Conservation (phyloP, 2,888 invertebrate genomes). For the Drosophila melanosoma region DNA sequence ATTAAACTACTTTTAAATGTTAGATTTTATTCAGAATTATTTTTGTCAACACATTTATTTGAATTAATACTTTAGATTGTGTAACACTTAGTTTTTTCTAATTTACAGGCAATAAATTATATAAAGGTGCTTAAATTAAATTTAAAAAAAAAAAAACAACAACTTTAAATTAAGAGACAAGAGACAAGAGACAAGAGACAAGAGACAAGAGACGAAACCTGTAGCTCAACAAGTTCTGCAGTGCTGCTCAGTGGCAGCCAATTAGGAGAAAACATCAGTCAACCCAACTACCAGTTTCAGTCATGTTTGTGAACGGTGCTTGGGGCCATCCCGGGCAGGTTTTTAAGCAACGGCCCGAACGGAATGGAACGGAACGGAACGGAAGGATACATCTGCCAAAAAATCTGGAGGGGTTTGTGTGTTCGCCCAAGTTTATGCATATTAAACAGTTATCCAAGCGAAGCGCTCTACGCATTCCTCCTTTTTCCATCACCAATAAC, state of each 20-base stretch:
- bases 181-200: too few species aligned
- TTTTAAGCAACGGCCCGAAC: constrained; percentile 22
- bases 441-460: constrained; percentile 77
- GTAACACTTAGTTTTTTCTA: neutral
- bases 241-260: constrained; percentile 70
- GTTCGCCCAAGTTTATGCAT: constrained; percentile 72
- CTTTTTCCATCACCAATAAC: constrained; percentile 15
- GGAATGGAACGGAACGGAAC: constrained; percentile 37
- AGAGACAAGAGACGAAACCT: too few species aligned
- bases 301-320: constrained; percentile 25
- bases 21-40: neutral
- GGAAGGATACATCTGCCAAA: constrained; percentile 51
- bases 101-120: constrained; percentile 8
- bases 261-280: constrained; percentile 68
- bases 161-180: constrained; percentile 34
- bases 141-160: neutral
- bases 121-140: constrained; percentile 21
- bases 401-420: constrained; percentile 30
- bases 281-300: constrained; percentile 5
- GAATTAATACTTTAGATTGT: too few species aligned
- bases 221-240: constrained; percentile 55
- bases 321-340: constrained; percentile 40
- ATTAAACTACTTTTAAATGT: neutral
- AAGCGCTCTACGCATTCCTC: constrained; percentile 6
- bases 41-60: neutral